Evolutionary conservation across 2,797 vertebrate genomes (phyloP), one percentile per base, ranked within the genome.

Genomic region (Rhynchotus rufescens): DNA sequence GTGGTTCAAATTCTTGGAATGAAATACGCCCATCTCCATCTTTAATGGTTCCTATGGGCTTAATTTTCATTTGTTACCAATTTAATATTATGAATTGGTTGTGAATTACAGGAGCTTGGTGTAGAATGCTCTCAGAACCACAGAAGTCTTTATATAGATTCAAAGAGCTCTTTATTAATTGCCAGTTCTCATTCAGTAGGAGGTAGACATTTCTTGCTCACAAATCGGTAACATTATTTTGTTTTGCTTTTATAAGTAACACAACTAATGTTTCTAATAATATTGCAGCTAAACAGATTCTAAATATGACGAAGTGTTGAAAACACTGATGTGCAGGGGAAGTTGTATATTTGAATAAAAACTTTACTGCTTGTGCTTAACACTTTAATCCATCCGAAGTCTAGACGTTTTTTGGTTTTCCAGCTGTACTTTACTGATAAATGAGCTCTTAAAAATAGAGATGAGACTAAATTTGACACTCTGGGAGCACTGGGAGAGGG

Each of bases 221-320:
- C 75, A 92, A 90, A 87, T 45, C 91, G 90, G 73, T 81, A 80
- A 84, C 26, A 36, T 95, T 96, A 84, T 93, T 97, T 96, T 94
- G 81, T 71, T 96, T 96, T 93, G 78, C 69, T 95, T 96, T 92
- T 32, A 32, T 79, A 95, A 96, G 67, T 85, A 92, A 93, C 82
- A 87, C 96, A 92, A 74, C 75, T 94, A 85, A 84, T 95, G 93
- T 96, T 95, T 93, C 94, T 95, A 97, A 90, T 94, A 91, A 93
- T 92, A 90, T 93, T 95, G 81, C 81, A 94, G 86, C 90, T 93
- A 93, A 97, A 94, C 84, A 93, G 93, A 86, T 93, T 93, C 93
- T 92, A 97, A 95, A 94, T 95, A 89, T 68, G 90, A 94, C 78
- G 64, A 96, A 90, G 81, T 96, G 94, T 95, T 95, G 95, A 94